These are phyloP conservation scores for Sorex araneus DNA, from an alignment of 2,113 vertebrate genomes.

Conservation along the genomic window DNA sequence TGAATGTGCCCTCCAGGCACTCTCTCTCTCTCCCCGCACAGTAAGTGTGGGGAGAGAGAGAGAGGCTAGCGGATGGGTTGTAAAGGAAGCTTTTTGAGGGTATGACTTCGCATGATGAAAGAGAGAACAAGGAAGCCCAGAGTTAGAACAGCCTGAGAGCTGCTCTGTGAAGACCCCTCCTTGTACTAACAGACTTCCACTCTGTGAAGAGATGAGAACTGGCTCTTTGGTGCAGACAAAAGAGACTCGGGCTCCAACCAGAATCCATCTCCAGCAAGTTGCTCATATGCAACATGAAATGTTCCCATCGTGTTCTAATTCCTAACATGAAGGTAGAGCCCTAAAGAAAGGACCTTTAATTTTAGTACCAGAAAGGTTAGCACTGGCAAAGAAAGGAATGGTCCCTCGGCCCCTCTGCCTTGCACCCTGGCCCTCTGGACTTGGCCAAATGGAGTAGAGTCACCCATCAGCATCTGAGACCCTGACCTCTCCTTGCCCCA, in stretches of 20 bases:
- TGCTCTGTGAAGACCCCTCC: not conserved
- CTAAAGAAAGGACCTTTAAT: not conserved
- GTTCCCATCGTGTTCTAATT: not conserved
- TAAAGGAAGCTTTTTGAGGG: not conserved
- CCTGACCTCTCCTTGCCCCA: slow-evolving; percentile 5
- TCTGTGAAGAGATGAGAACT: not conserved
- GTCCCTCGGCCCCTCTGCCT: rapidly evolving
- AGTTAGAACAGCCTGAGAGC: not conserved
- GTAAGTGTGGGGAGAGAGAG: not conserved
- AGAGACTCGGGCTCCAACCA: not conserved
- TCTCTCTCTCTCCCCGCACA: too few relatives aligned
- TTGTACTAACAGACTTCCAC: not conserved
- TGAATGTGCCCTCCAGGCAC: too few relatives aligned
- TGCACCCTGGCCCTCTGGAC: rapidly evolving
- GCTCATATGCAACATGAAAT: not conserved
- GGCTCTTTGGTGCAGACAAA: not conserved
- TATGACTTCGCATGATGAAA: not conserved
- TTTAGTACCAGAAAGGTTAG: not conserved
- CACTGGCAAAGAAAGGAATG: not conserved
- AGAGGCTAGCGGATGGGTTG: not conserved
- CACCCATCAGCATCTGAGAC: not conserved
- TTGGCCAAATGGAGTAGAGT: not conserved
- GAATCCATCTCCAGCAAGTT: not conserved
- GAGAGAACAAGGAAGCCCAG: not conserved
- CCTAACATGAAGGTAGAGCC: not conserved